Percentiles rank a stretch among this genome's conserved stretches.
phyloP scores from a whole-genome alignment of 2,888 invertebrate genomes.

The Agonopterix heracliana region DNA sequence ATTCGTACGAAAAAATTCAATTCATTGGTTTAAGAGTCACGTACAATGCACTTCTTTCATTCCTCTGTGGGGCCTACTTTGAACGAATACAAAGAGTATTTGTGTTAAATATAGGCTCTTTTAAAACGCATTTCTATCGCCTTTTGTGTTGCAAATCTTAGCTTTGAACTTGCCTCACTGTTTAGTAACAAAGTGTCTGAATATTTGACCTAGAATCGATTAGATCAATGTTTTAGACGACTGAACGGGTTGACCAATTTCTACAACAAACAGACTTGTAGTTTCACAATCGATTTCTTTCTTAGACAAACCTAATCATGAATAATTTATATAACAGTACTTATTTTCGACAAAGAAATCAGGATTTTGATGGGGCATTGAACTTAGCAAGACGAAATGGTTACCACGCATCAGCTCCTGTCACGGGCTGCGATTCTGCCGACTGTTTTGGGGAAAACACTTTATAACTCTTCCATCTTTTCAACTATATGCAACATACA shows the following conservation, averaged over 20 bases:
- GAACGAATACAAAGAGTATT: not conserved
- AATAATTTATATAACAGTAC: no score
- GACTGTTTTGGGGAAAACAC: conserved; percentile 13
- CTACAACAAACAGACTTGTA: no score
- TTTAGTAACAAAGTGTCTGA: not conserved
- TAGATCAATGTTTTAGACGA: no score
- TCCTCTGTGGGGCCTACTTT: not conserved
- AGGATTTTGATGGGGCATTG: not conserved
- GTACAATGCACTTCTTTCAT: conserved; percentile 16
- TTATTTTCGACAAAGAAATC: no score
- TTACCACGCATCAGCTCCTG: conserved; percentile 31
- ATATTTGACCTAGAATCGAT: not conserved
- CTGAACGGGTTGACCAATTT: no score
- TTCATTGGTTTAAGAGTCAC: conserved; percentile 24
- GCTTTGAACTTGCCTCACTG: conserved; percentile 3
- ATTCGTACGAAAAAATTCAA: conserved; percentile 12
- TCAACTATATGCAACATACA: not conserved
- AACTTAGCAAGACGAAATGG: conserved; percentile 20
- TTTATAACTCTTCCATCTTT: not conserved
- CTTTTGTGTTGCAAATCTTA: conserved; percentile 2
- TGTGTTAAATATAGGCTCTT: not conserved
- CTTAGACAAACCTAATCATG: no score
- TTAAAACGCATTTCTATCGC: not conserved
- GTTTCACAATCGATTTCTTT: no score
- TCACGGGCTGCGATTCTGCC: conserved; percentile 24